phyloP scores from a whole-genome alignment of 2,888 invertebrate species.

The Himalopsyche japonica region DNA sequence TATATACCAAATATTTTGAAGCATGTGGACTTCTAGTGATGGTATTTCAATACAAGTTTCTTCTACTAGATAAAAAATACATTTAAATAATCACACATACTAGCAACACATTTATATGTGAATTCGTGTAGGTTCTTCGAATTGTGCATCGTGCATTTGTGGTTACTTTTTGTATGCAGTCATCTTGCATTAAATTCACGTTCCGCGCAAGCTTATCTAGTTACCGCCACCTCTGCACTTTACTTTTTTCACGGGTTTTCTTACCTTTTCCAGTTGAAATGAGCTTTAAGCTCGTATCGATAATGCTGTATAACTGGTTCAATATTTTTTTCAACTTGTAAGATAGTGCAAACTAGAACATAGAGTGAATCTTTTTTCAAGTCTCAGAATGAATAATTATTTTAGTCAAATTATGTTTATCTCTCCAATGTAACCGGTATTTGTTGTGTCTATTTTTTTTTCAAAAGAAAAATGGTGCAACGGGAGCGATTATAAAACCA shows the following conservation, averaged over 20 bases:
- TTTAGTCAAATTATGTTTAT: too few relatives aligned
- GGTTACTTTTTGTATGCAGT: not conserved
- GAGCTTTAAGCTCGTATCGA: not conserved
- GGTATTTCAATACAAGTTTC: too few relatives aligned
- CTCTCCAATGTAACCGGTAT: too few relatives aligned
- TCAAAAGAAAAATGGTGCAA: too few relatives aligned
- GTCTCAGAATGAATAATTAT: too few relatives aligned
- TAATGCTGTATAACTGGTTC: not conserved
- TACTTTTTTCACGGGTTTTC: not conserved
- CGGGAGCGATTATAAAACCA: too few relatives aligned
- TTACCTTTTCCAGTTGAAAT: not conserved
- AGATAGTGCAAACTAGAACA: not conserved
- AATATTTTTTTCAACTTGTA: not conserved
- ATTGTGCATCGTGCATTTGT: not conserved
- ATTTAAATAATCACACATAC: too few relatives aligned
- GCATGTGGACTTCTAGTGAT: too few relatives aligned
- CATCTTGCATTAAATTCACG: not conserved
- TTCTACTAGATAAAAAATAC: too few relatives aligned
- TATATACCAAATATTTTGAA: too few relatives aligned
- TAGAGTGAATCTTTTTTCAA: not conserved
- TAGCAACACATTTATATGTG: not conserved
- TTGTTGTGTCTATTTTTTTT: too few relatives aligned
- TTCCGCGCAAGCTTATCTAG: not conserved
- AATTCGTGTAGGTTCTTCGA: not conserved
- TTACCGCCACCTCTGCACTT: not conserved